Percentiles rank a stretch among this genome's conserved stretches.
These are phyloP conservation scores for Anoplolepis gracilipes DNA, from an alignment of 1,140 invertebrate genomes.

Conservation along the genomic window DNA sequence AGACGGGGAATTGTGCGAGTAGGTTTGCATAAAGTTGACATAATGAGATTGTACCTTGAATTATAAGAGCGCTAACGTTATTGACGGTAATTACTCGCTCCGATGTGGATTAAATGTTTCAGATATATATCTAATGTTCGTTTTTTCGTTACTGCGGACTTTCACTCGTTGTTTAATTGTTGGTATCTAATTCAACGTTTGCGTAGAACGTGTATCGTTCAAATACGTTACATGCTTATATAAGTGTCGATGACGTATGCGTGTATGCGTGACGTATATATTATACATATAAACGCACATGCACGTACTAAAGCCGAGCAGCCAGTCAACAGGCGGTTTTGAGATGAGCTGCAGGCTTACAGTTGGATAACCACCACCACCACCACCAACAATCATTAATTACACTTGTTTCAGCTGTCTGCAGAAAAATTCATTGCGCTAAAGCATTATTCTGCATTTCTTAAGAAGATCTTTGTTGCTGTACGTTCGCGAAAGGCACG, in stretches of 20 bases:
- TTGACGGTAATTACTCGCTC: slow-evolving; percentile 29
- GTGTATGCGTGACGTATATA: slow-evolving; percentile 20
- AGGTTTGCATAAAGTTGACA: slow-evolving; percentile 19
- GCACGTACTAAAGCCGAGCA: background rate
- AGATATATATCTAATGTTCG: slow-evolving; percentile 47
- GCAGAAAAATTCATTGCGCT: slow-evolving; percentile 54
- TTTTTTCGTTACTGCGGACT: slow-evolving; percentile 43
- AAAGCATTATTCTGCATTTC: slow-evolving; percentile 31
- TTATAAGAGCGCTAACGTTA: slow-evolving; percentile 31
- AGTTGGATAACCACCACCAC: slow-evolving; percentile 69
- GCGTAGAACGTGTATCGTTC: slow-evolving; percentile 26
- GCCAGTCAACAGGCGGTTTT: slow-evolving; percentile 55
- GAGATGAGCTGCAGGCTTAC: slow-evolving; percentile 59
- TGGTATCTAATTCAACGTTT: slow-evolving; percentile 69
- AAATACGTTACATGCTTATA: slow-evolving; percentile 34
- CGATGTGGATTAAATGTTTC: slow-evolving; percentile 13
- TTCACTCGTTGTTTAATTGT: slow-evolving; percentile 66
- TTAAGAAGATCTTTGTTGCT: slow-evolving; percentile 5
- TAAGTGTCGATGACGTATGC: background rate
- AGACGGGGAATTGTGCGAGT: background rate
- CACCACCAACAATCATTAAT: slow-evolving; percentile 69
- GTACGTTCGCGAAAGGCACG: background rate
- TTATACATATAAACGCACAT: background rate
- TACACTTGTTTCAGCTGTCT: slow-evolving; percentile 65
- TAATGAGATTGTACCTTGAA: slow-evolving; percentile 41